phyloP scores from a whole-genome alignment of 2,888 invertebrate species.

The Thelaira solivaga region DNA sequence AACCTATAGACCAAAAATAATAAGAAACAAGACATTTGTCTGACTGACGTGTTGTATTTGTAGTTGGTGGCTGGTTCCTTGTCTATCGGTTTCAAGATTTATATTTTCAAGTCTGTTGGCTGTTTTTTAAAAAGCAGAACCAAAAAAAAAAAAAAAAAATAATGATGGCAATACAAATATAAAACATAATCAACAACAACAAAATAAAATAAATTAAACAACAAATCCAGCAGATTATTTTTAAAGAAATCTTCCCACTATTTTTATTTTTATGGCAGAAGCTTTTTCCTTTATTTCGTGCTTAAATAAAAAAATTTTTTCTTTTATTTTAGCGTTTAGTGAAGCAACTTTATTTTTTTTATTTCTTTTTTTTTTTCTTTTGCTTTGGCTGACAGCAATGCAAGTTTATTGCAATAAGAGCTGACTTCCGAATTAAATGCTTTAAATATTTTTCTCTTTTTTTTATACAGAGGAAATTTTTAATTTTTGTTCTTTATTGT shows the following conservation, averaged over 20 bases:
- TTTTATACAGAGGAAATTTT: not conserved
- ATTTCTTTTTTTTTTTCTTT: too few relatives aligned
- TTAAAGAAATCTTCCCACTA: not conserved
- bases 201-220: conserved; percentile 29
- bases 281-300: conserved; percentile 2
- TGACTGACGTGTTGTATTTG: conserved; percentile 7
- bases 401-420: conserved; percentile 36
- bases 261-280: conserved; percentile 1
- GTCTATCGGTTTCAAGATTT: conserved; percentile 5
- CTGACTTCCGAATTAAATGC: conserved; percentile 44
- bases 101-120: conserved; percentile 23
- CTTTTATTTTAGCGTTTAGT: not conserved
- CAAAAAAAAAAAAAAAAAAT: conserved; percentile 18
- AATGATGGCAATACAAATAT: conserved; percentile 20
- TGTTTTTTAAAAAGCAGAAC: not conserved
- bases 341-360: not conserved
- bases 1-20: conserved; percentile 52
- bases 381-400: not conserved
- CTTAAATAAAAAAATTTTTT: not conserved
- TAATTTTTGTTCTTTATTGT: not conserved
- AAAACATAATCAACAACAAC: not conserved
- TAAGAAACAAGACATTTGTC: conserved; percentile 33
- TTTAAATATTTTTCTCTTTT: conserved; percentile 31
- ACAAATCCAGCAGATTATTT: conserved; percentile 4
- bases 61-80: not conserved